phyloP scores from a whole-genome alignment of 2,797 vertebrate genomes.

The Anniella stebbinsi region DNA sequence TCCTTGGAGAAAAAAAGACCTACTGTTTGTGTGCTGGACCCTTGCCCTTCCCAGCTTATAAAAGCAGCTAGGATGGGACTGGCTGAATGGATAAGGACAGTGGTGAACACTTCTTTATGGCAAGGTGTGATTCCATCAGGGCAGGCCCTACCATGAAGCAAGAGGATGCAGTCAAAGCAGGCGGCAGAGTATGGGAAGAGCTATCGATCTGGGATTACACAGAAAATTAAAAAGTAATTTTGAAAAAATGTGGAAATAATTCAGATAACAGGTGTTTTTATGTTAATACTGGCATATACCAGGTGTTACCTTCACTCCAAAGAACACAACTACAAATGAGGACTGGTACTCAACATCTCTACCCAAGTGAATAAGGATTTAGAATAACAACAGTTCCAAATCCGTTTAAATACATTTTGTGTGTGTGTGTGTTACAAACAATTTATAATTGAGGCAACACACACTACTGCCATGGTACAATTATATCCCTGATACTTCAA shows the following conservation, averaged over 20 bases:
- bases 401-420: neutral
- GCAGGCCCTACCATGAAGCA: no score
- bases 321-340: neutral
- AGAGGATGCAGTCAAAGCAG: no score
- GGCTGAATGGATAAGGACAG: no score
- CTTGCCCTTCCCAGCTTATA: no score
- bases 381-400: neutral
- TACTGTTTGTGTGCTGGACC: no score
- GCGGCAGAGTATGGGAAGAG: no score
- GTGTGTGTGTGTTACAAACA: neutral
- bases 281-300: neutral
- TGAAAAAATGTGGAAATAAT: neutral
- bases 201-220: neutral
- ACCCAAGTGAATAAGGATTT: neutral
- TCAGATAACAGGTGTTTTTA: neutral
- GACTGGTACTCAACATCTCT: neutral
- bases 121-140: no score
- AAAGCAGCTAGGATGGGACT: no score
- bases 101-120: no score
- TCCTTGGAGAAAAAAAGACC: no score
- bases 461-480: conserved; percentile 12
- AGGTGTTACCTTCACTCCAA: neutral
- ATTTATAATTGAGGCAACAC: neutral
- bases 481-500: conserved; percentile 29
- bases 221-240: neutral